Evolutionary conservation across 2,888 invertebrate species (phyloP).

Genomic region (Sycophila texana): DNA sequence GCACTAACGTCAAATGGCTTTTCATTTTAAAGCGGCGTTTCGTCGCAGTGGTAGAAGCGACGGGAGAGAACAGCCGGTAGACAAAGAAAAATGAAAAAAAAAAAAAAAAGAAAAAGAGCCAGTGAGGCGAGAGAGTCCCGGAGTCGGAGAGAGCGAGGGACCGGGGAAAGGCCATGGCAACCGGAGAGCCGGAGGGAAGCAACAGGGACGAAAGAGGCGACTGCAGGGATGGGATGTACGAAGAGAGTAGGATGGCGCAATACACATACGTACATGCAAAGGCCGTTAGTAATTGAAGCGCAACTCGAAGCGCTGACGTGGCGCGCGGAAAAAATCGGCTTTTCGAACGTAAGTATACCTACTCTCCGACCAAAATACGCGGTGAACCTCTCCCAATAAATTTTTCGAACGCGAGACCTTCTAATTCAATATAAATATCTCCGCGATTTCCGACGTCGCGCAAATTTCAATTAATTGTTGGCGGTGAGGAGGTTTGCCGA

Average conservation of each 20-base stretch:
- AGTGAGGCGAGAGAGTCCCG: not conserved
- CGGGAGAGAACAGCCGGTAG: not conserved
- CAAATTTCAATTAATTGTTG: not conserved
- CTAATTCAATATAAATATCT: not conserved
- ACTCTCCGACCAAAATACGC: no score
- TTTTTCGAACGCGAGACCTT: no score
- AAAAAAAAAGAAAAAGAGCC: not conserved
- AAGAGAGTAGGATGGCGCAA: not conserved
- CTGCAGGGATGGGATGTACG: not conserved
- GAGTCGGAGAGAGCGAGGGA: not conserved
- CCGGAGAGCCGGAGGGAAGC: conserved; percentile 33
- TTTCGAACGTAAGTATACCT: not conserved
- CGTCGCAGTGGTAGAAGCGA: not conserved
- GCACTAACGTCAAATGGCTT: not conserved
- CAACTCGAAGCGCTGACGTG: conserved; percentile 14
- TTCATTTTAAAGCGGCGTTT: not conserved
- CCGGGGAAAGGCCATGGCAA: conserved; percentile 42
- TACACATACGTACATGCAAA: not conserved
- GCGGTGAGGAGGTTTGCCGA: not conserved
- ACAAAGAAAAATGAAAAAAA: conserved; percentile 41
- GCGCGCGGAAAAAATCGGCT: not conserved
- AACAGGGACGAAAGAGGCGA: conserved; percentile 33
- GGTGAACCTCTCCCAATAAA: not conserved
- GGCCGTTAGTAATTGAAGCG: not conserved
- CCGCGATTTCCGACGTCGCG: not conserved